These are phyloP conservation scores for Hyperoplus lanceolatus DNA, from an alignment of 2,797 vertebrate genomes.

Conservation along the genomic window DNA sequence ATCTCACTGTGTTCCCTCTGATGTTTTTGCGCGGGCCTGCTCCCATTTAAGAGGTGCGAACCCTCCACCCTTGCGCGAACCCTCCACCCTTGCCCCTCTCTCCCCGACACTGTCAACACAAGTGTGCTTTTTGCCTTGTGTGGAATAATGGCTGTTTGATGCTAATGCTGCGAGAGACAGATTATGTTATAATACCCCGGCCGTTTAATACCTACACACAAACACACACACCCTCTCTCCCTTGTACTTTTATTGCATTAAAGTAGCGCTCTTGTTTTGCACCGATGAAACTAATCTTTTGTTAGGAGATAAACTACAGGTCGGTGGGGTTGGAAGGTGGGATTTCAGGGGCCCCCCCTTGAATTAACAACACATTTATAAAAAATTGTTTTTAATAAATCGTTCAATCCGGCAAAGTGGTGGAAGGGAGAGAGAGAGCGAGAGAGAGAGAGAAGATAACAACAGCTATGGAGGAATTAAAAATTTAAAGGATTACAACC, in stretches of 20 bases:
- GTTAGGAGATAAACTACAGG: conserved; percentile 82
- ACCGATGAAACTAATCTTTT: conserved; percentile 86
- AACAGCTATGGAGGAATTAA: conserved; percentile 87
- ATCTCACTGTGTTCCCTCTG: conserved; percentile 68
- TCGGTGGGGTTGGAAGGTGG: conserved; percentile 23
- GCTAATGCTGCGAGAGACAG: conserved; percentile 78
- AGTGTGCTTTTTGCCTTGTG: conserved; percentile 73
- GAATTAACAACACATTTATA: conserved; percentile 86
- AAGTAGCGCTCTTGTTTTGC: conserved; percentile 73
- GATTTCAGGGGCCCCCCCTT: conserved; percentile 64
- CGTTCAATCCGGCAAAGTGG: conserved; percentile 78
- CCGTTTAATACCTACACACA: conserved; percentile 77
- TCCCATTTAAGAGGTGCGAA: conserved; percentile 71
- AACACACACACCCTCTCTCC: conserved; percentile 28
- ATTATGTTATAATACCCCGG: conserved; percentile 82
- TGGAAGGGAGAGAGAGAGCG: conserved; percentile 61
- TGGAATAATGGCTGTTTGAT: conserved; percentile 78
- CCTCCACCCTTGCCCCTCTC: conserved; percentile 67
- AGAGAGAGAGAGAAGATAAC: conserved; percentile 76
- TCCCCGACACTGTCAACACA: conserved; percentile 73
- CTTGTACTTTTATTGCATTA: conserved; percentile 80
- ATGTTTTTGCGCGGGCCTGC: conserved; percentile 66
- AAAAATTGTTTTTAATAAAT: conserved; percentile 86
- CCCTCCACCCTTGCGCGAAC: conserved; percentile 75
- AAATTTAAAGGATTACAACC: conserved; percentile 87